A percentile compares a stretch with the other conserved stretches of the same genome.
Evolutionary conservation across 2,888 invertebrate genomes (phyloP).

Genomic region (Chrysotoxum bicinctum): DNA sequence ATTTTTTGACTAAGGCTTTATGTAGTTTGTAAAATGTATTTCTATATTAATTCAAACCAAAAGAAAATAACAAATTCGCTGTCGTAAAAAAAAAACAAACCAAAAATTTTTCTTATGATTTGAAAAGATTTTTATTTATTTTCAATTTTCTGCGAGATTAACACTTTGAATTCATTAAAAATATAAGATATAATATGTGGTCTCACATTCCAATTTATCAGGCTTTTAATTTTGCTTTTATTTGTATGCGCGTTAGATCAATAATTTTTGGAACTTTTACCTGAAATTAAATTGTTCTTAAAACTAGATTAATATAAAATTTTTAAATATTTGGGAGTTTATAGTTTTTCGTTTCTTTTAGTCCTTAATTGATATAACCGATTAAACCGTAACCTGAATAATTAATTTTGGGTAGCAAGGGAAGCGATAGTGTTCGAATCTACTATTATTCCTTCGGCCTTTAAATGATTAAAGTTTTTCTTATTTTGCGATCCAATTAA

Average conservation of each 20-base stretch:
- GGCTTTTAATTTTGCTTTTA: constrained; percentile 4
- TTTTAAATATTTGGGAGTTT: neutral
- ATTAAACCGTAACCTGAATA: too few relatives aligned
- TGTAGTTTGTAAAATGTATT: constrained; percentile 48
- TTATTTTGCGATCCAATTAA: too few relatives aligned
- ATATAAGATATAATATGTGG: neutral
- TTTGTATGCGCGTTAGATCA: neutral
- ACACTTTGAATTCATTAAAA: neutral
- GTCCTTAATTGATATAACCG: too few relatives aligned
- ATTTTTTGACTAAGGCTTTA: constrained; percentile 53
- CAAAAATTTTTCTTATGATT: constrained; percentile 5
- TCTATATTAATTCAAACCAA: constrained; percentile 69
- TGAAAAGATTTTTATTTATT: constrained; percentile 31
- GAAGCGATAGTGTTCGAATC: too few relatives aligned
- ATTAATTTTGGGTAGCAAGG: too few relatives aligned
- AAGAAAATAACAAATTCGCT: constrained; percentile 70
- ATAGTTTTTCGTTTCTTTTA: too few relatives aligned
- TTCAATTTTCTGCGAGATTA: constrained; percentile 20
- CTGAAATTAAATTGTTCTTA: neutral
- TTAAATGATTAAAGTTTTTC: too few relatives aligned
- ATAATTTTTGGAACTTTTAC: neutral
- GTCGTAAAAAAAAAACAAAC: constrained; percentile 24
- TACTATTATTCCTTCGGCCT: too few relatives aligned
- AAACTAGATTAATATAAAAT: neutral
- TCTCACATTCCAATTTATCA: neutral